Evolutionary conservation across 2,113 vertebrate genomes (phyloP), one percentile per base, ranked within the genome.

Genomic region (Trematomus loennbergii): DNA sequence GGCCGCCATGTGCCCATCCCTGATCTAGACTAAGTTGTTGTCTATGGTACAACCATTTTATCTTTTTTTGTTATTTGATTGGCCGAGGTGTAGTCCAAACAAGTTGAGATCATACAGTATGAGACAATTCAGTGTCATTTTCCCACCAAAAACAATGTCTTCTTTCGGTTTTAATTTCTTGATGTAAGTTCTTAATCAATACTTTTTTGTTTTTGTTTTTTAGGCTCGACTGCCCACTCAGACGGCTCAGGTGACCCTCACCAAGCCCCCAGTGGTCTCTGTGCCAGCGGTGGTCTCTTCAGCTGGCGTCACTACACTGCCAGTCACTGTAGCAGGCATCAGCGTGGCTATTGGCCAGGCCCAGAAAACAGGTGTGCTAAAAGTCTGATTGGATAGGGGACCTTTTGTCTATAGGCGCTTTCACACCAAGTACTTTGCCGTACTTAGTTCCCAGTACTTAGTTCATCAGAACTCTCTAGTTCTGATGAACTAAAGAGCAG

Each of bases 221-320:
- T 81, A 96, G 96, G 94, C 96, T 22, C 95, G 97, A 83, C 93
- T 97, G n/a, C 93, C 95, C 85, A 90, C 95, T 22, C 95, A 96
- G 78, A 94, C 96, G 1, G 95, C 96, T 5, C 97, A 97, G 78
- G 96, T 97, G 80, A 96, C 97, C 69, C 91, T 97, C 87, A 96
- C 97, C 36, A 98, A 98, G 80, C 96, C 97, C 64, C 96, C 97
- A 0, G 96, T 97, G 67, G 96, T 98, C 61, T 96, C 97, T 4
- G 94, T 97, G 55, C 96, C 96, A 1, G 93, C 96, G 11, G 97
- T 97, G 57, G 96, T 97, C 5, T 96, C 96, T 0, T 96, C 97
- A 9, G 93, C 96, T 11, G 96, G 96, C 2, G 97, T 98, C 83
- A 97, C 96, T 4, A 96, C 96, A 0, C 95, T 97, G 20, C 96